Conservation (phyloP, 2,797 vertebrate species). For the Thalassophryne amazonica region DNA sequence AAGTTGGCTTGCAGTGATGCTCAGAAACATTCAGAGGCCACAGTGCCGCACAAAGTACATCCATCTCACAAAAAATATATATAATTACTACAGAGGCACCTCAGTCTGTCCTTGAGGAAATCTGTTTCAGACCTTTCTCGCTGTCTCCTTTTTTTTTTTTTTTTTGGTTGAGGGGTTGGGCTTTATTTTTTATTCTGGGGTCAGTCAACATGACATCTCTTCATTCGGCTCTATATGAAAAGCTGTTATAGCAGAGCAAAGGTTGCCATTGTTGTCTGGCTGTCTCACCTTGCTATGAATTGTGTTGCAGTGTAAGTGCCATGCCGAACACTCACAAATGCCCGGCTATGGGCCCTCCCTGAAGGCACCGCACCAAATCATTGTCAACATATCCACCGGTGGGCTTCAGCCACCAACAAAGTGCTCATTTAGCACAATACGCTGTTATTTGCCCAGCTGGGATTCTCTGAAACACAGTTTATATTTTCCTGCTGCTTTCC, state of each 20-base stretch:
- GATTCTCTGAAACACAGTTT: slow-evolving; percentile 34
- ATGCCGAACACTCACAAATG: slow-evolving; percentile 48
- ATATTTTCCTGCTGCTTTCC: slow-evolving; percentile 41
- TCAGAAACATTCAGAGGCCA: not conserved
- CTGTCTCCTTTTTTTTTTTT: not conserved
- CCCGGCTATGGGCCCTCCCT: slow-evolving; percentile 32
- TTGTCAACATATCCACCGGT: slow-evolving; percentile 41
- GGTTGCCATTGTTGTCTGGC: slow-evolving; percentile 3
- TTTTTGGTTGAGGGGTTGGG: no score
- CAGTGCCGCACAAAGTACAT: not conserved
- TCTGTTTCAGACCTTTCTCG: not conserved
- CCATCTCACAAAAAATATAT: not conserved
- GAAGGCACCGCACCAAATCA: slow-evolving; percentile 52
- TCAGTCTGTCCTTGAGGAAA: not conserved
- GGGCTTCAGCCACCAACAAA: slow-evolving; percentile 11
- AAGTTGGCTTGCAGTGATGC: not conserved
- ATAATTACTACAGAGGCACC: not conserved
- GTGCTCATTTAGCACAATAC: slow-evolving; percentile 42
- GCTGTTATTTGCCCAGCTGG: slow-evolving; percentile 37
- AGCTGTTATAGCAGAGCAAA: slow-evolving; percentile 7
- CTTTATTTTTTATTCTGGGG: not conserved
- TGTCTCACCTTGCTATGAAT: slow-evolving; percentile 17
- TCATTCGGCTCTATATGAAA: slow-evolving; percentile 4
- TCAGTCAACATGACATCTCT: slow-evolving; percentile 4
- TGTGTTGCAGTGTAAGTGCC: slow-evolving; percentile 13